Conservation (phyloP, 2,888 invertebrate genomes). For the Clusia tigrina region DNA sequence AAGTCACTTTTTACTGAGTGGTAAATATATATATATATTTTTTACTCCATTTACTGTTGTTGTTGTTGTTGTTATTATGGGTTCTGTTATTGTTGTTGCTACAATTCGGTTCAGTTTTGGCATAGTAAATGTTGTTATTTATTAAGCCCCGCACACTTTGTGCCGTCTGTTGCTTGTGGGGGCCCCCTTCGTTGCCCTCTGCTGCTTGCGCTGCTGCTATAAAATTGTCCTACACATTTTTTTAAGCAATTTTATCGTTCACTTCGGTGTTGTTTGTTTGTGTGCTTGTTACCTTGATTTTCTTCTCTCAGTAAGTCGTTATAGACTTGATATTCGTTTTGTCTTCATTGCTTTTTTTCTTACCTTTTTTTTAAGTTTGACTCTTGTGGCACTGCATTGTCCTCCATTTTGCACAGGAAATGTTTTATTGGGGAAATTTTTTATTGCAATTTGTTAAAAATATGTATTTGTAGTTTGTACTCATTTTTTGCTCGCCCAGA, state of each 20-base stretch:
- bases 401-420: constrained; percentile 17
- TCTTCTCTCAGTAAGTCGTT: not conserved
- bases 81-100: constrained; percentile 8
- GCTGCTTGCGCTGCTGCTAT: no score
- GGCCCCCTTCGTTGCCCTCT: not conserved
- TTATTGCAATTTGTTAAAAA: constrained; percentile 29
- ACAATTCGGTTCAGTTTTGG: not conserved
- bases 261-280: constrained; percentile 2
- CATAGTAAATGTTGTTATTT: constrained; percentile 10
- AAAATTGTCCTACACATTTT: not conserved
- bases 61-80: constrained; percentile 9
- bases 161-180: no score
- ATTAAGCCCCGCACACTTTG: constrained; percentile 1
- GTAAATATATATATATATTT: not conserved
- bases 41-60: not conserved
- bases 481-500: constrained; percentile 15
- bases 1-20: not conserved
- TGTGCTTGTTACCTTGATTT: not conserved
- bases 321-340: not conserved
- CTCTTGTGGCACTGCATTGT: constrained; percentile 2
- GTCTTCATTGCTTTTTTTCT: not conserved
- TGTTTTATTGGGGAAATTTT: constrained; percentile 18
- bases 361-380: not conserved
- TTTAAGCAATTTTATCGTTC: no score
- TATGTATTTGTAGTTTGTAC: not conserved